phyloP scores from a whole-genome alignment of 2,888 invertebrate species.

The Ischnus inquisitorius region DNA sequence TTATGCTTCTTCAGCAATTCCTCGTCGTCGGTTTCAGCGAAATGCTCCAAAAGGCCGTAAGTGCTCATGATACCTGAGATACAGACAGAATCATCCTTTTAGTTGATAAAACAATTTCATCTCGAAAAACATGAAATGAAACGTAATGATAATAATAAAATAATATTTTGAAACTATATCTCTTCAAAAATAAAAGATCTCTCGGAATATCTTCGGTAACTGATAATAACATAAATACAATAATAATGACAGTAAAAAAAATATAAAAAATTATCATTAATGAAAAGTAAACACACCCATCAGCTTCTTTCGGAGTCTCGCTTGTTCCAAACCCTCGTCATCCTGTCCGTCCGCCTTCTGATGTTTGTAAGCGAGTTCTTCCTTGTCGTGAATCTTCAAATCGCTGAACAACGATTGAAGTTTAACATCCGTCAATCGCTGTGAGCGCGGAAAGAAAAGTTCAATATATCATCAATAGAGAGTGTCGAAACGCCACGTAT shows the following conservation, averaged over 20 bases:
- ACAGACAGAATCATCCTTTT: constrained; percentile 32
- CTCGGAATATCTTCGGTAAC: too few species aligned
- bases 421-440: constrained; percentile 94
- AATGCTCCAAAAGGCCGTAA: constrained; percentile 93
- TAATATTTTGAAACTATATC: too few species aligned
- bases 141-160: not conserved
- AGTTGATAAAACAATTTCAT: constrained; percentile 21
- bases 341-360: constrained; percentile 93
- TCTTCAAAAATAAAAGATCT: too few species aligned
- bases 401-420: constrained; percentile 95
- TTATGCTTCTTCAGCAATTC: constrained; percentile 87
- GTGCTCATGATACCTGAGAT: constrained; percentile 90
- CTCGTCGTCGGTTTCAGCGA: constrained; percentile 89
- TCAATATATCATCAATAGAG: constrained; percentile 1
- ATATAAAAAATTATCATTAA: not conserved
- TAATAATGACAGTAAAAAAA: too few species aligned
- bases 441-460: constrained; percentile 71
- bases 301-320: constrained; percentile 92
- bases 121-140: constrained; percentile 34
- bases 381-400: constrained; percentile 96
- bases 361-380: constrained; percentile 94
- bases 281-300: constrained; percentile 86
- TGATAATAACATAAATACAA: too few species aligned
- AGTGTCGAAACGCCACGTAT: constrained; percentile 1
- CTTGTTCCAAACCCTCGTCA: constrained; percentile 94